Base-by-base conservation (phyloP, 2,797 vertebrate genomes). In the Sphenopsis melanotis region DNA sequence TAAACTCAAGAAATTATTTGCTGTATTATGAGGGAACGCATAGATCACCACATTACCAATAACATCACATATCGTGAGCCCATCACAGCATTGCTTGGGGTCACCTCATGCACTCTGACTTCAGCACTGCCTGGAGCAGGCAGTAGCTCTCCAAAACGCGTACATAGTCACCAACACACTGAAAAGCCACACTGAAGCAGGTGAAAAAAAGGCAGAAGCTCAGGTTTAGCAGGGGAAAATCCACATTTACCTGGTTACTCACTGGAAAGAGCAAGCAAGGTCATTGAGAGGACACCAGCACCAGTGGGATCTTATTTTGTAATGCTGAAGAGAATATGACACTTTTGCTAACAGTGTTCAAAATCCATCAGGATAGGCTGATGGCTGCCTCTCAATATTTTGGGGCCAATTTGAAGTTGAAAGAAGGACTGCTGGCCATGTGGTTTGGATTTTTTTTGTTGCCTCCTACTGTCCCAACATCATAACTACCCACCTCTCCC, bases 401-500 rank as follows among this genome's bases (percentile, higher is more conserved):
- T 16, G 2, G 29, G 9, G 23, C 11, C 30, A 60, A 15, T 76
- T 15, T 42, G 49, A 82, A 66, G 27, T 37, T 70, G 52, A 32
- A 49, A 79, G 36, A 30, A 85, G 29, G 49, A 46, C 6, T n/a
- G 13, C 11, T 22, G 63, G 55, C 21, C 42, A 64, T 9, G 2
- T 8, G 5, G 32, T 37, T 27, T 66, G 19, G 26, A 12, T 11
- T 2, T 9, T 9, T 20, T 18, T 11, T 5, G n/a, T 60, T 70
- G 19, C 30, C 5, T 15, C 5, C 7, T 34, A 44, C 23, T 64
- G 8, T 21, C 29, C 9, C 12, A 39, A 88, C 49, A 75, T 30
- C 21, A 2, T 19, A 74, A 42, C 72, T 75, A 98, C 98, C 91
- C 91, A 99, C 99, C 99, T 99, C 99, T 98, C 80, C 98, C 99